Base-by-base conservation (phyloP, 2,888 invertebrate species). In the Barypeithes pellucidus region DNA sequence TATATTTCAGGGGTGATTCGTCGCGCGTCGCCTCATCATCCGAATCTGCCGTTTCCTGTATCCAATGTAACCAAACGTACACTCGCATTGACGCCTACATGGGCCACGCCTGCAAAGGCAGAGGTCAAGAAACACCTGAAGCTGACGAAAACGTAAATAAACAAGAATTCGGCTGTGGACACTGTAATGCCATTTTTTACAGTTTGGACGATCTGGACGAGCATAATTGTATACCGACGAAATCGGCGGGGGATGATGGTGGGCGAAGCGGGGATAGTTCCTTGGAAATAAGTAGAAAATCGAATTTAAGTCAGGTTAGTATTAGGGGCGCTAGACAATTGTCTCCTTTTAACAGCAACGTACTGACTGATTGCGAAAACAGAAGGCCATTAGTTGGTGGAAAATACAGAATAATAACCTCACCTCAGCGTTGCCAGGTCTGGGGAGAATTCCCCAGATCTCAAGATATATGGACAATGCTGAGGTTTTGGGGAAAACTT, bases 141-240 rank as follows among this genome's bases (percentile, higher is more conserved):
- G 5, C 18, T 1, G 4, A 18, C 14, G 16, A 45, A 1, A 16
- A 20, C 7, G 11, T 18, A 9, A 20, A 18, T 20, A 20, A 47
- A 18, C 29, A 24, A 14, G 60, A 41, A 43, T 61, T 41, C 41
- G 8, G 41, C 5, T 61, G 60, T 22, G 60, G 60, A 22, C 60
- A 61, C 14, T 61, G 60, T 24, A 41, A 41, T 3, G 20, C n/a
- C 9, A 14, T 61, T 1, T 61, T 22, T 61, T 61, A 43, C 24
- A 61, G 43, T n/a, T 41, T 61, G 20, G 60, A 61, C n/a, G 60
- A 61, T 20, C 43, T 61, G 41, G 60, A 61, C 12, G 60, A 61
- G 4, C 60, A 61, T 22, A n/a, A 14, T 24, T 61, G 60, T 11
- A 43, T 22, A 2, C 14, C 60, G 16, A 4, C 7, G 29, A 29